A percentile compares a stretch with the other conserved stretches of the same genome.
Evolutionary conservation across 1,140 invertebrate genomes (phyloP).

Genomic region (Saxidomus purpurata): DNA sequence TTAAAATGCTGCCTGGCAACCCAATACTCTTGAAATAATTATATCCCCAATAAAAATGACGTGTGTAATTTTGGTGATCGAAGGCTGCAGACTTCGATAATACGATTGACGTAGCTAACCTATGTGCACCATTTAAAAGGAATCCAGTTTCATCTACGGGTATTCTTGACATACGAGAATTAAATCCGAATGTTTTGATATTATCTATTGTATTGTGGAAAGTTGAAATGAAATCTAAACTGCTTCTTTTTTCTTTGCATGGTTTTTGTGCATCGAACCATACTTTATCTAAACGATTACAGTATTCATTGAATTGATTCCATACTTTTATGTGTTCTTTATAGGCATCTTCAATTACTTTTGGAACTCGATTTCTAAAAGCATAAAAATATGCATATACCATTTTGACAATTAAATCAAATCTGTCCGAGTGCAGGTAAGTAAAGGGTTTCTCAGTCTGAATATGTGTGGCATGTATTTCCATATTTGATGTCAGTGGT

Average conservation of each 20-base stretch:
- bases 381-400: background rate
- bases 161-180: background rate
- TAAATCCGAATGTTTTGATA: background rate
- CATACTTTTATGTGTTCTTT: background rate
- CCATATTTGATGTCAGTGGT: no score
- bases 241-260: background rate
- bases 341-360: background rate
- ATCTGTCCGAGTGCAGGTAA: background rate
- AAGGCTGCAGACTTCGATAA: background rate
- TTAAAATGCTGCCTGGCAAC: background rate
- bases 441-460: background rate
- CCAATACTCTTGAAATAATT: background rate
- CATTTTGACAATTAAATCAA: slow-evolving; percentile 1
- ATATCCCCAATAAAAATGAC: background rate
- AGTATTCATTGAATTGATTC: slow-evolving; percentile 2
- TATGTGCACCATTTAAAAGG: slow-evolving; percentile 2
- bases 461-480: no score
- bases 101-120: background rate
- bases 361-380: background rate
- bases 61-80: background rate
- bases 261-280: background rate
- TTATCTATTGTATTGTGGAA: background rate
- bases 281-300: background rate
- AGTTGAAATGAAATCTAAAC: background rate
- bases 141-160: background rate